Conservation (phyloP, 2,888 invertebrate genomes). For the Synergus gifuensis region DNA sequence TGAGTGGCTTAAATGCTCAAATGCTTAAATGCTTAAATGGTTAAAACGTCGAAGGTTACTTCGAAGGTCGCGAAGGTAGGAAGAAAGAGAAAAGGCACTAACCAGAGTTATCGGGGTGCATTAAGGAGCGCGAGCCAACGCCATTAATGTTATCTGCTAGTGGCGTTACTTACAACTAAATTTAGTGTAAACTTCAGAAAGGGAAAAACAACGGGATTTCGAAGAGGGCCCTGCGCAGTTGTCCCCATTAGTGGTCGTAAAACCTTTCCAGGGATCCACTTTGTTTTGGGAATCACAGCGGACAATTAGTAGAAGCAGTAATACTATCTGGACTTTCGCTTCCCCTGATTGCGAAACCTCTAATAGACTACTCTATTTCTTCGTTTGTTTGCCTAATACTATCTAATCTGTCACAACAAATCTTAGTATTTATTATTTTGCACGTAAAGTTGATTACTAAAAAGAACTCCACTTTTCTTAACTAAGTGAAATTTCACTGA, state of each 20-base stretch:
- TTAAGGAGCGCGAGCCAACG: conserved; percentile 63
- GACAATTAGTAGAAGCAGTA: neutral
- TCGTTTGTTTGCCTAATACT: neutral
- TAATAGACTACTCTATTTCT: conserved; percentile 4
- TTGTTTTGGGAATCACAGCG: conserved; percentile 1
- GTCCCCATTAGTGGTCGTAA: conserved; percentile 48
- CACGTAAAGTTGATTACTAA: neutral
- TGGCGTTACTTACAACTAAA: conserved; percentile 68
- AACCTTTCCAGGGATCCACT: conserved; percentile 41
- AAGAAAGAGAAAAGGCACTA: conserved; percentile 3
- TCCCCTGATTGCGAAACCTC: neutral
- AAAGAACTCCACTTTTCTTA: neutral
- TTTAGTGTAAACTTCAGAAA: conserved; percentile 63
- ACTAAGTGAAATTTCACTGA: too few relatives aligned
- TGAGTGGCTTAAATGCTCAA: neutral
- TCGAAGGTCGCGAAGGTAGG: conserved; percentile 3
- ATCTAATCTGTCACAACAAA: neutral
- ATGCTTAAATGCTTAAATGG: neutral
- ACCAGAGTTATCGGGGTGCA: conserved; percentile 67
- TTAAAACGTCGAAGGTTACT: neutral
- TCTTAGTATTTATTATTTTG: neutral
- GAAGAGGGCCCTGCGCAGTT: neutral
- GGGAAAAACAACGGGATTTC: conserved; percentile 38
- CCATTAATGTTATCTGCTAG: conserved; percentile 70
- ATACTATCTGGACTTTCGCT: neutral